Evolutionary conservation across 2,888 invertebrate species (phyloP), one percentile per base, ranked within the genome.

Genomic region (Clistopyga incitator): DNA sequence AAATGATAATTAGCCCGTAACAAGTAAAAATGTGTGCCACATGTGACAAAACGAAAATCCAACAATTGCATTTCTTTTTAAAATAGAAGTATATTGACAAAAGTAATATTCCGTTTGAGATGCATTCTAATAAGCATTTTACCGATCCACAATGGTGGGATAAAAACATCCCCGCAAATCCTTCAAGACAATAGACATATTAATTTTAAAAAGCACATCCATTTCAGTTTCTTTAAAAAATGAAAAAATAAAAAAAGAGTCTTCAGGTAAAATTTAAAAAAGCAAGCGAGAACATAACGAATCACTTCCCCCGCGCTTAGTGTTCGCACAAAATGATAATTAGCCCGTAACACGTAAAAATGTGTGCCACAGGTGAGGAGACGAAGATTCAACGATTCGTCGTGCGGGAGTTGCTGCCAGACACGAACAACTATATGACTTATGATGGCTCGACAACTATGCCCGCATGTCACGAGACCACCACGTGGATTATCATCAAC

Each of bases 401-500:
- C 64, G 97, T 99, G 74, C 95, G 97, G 74, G 97, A 97, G 38
- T 95, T 99, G 80, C 94, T 99, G 85, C 99, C 99, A 6, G 97
- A 97, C 90, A 99, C 98, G 65, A 97, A 98, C 92, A 97, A 98
- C 94, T 99, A 98, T 94, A 98, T 99, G 97, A 99, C 99, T 75
- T 99, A 99, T 94, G 98, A 99, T 91, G 99, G 99, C 70, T 99
- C 99, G 59, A 97, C 98, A 81, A 99, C 99, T 76, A 98, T 98
- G 93, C 99, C 99, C 3, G 98, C 98, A 86, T 99, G 99, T 94
- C 97, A 98, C 94, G 99, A 99, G 94, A 99, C 99, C 29, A 99
- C 99, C 94, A 99, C 99, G 90, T 99, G 99, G 99, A 95, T 99
- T 93, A 97, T 99, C 91, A 95, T 99, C 93, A 99, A 99, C 94